Conservation (phyloP, 2,113 vertebrate species). For the Psammodynastes pulverulentus region DNA sequence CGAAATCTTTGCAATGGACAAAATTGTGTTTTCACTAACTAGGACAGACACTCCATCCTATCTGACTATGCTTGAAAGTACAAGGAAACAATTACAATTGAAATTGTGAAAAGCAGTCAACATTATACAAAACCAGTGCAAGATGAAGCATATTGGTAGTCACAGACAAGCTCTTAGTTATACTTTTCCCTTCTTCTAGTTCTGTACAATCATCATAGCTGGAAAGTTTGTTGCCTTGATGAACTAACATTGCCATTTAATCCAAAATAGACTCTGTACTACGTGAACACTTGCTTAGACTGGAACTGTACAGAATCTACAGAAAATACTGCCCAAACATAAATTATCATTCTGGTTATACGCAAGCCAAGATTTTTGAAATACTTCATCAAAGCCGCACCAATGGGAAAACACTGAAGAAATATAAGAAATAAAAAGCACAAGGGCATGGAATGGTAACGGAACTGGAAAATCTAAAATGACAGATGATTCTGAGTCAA, state of each 20-base stretch:
- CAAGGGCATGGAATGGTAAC: not conserved
- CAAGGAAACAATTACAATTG: not conserved
- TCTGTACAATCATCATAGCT: not conserved
- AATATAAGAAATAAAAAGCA: constrained; percentile 3
- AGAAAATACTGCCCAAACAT: not conserved
- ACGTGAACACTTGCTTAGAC: not conserved
- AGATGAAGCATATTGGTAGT: not conserved
- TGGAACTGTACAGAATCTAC: not conserved
- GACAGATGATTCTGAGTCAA: not conserved
- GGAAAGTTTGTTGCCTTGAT: not conserved
- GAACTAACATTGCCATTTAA: not conserved
- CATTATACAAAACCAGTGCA: not conserved
- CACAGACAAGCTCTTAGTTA: not conserved
- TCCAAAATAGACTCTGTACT: not conserved
- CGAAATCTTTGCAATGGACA: not conserved
- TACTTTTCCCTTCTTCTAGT: not conserved
- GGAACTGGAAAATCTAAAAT: not conserved
- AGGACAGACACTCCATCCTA: not conserved
- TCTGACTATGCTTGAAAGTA: not conserved
- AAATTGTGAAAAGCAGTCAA: not conserved
- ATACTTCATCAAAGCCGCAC: not conserved
- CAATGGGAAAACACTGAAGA: not conserved
- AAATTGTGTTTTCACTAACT: not conserved
- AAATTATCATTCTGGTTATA: not conserved
- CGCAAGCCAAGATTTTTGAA: constrained; percentile 6